A percentile compares a stretch with the other conserved stretches of the same genome.
Conservation (phyloP, 2,888 invertebrate genomes). For the Pachliopta kotzebuea region DNA sequence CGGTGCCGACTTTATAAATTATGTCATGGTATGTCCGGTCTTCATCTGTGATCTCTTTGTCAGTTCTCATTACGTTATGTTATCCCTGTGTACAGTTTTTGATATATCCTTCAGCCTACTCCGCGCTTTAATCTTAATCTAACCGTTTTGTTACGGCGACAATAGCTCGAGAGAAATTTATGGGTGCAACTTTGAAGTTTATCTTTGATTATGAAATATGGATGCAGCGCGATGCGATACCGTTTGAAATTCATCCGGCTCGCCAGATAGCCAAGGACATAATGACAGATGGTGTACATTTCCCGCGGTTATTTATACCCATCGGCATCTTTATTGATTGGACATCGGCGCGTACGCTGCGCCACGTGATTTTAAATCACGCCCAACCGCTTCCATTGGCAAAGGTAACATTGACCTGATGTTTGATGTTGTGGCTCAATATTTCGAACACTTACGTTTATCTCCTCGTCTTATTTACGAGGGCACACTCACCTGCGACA, state of each 20-base stretch:
- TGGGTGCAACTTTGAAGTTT: conserved; percentile 34
- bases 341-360: conserved; percentile 51
- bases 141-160: conserved; percentile 43
- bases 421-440: conserved; percentile 48
- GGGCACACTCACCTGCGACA: conserved; percentile 49
- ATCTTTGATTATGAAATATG: conserved; percentile 34
- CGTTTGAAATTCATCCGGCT: conserved; percentile 33
- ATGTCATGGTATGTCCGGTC: conserved; percentile 73
- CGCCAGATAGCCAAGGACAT: conserved; percentile 44
- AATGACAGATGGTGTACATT: conserved; percentile 49
- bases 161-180: conserved; percentile 53
- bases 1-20: conserved; percentile 67
- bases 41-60: conserved; percentile 65
- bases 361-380: conserved; percentile 50
- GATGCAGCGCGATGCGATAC: conserved; percentile 32
- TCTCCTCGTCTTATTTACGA: conserved; percentile 43
- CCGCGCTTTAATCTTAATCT: conserved; percentile 50
- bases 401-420: conserved; percentile 54
- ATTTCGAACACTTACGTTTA: conserved; percentile 40
- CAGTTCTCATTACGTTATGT: conserved; percentile 45
- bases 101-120: conserved; percentile 53
- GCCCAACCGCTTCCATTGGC: conserved; percentile 67
- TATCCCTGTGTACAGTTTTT: conserved; percentile 52
- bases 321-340: conserved; percentile 58
- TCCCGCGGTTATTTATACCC: conserved; percentile 49